Evolutionary conservation across 2,797 vertebrate species (phyloP).

Genomic region (Pangasius mekongensis): DNA sequence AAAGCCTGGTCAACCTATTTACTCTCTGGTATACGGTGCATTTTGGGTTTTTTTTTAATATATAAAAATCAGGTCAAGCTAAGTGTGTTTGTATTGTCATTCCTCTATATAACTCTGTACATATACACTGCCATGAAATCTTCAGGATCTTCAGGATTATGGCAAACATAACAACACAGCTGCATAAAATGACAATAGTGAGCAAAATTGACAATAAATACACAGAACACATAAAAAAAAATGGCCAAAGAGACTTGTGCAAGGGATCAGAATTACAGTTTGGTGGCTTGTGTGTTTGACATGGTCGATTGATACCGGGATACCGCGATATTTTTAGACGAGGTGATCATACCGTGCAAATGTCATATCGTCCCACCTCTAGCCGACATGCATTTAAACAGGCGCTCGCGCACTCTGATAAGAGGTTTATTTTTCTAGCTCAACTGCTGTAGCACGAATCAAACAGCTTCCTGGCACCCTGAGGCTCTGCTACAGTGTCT

Average conservation of each 20-base stretch:
- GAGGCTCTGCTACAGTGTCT: slow-evolving; percentile 5
- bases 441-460: slow-evolving; percentile 20
- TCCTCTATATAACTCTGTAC: no score
- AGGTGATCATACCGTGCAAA: neutral
- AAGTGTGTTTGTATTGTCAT: no score
- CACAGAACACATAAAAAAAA: neutral
- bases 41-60: neutral
- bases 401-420: neutral
- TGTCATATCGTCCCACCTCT: neutral
- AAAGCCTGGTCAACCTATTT: neutral
- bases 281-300: neutral
- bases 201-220: neutral
- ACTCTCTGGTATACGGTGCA: neutral
- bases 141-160: neutral
- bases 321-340: neutral
- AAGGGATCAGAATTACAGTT: no score
- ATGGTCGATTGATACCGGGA: neutral
- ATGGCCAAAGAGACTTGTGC: neutral
- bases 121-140: neutral
- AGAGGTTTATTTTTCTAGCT: no score
- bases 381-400: neutral
- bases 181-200: neutral
- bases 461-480: slow-evolving; percentile 13
- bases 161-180: neutral
- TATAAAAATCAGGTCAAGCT: no score